A percentile compares a stretch with the other conserved stretches of the same genome.
These are phyloP conservation scores for Falco concolor DNA, from an alignment of 2,797 vertebrate species.

Conservation along the genomic window DNA sequence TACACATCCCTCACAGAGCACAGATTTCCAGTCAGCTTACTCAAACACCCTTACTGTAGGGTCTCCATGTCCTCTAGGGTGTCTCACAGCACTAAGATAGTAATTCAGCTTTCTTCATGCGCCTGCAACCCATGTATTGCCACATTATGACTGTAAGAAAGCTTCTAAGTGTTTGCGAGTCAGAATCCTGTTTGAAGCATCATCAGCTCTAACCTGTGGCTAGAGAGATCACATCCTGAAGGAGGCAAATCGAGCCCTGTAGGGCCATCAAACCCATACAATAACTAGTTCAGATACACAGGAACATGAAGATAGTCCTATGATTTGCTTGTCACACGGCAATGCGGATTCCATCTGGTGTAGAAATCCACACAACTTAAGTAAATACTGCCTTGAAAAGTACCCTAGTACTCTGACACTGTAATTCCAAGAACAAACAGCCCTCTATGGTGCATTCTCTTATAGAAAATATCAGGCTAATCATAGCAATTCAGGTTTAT, in stretches of 20 bases:
- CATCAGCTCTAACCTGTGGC: neutral
- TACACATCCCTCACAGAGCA: fast-evolving
- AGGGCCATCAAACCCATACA: fast-evolving
- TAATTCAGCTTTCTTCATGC: neutral
- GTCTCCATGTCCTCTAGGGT: fast-evolving
- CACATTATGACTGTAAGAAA: neutral
- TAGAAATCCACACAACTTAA: neutral
- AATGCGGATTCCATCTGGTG: fast-evolving
- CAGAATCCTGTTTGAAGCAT: neutral
- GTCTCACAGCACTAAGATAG: fast-evolving
- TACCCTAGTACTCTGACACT: neutral
- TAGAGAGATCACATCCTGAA: neutral
- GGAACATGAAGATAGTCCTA: fast-evolving
- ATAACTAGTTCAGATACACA: fast-evolving
- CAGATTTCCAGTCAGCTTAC: neutral
- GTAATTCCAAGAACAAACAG: neutral
- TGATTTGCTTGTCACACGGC: fast-evolving
- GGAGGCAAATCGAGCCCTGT: neutral
- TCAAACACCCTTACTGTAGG: fast-evolving
- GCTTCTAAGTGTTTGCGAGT: neutral
- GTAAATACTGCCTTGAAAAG: neutral
- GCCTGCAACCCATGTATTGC: neutral
- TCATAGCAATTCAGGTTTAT: neutral
- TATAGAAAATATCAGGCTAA: neutral
- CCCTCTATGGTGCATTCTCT: neutral